Evolutionary conservation across 1,140 invertebrate species (phyloP), one percentile per base, ranked within the genome.

Genomic region (Paraescarpia echinospica): DNA sequence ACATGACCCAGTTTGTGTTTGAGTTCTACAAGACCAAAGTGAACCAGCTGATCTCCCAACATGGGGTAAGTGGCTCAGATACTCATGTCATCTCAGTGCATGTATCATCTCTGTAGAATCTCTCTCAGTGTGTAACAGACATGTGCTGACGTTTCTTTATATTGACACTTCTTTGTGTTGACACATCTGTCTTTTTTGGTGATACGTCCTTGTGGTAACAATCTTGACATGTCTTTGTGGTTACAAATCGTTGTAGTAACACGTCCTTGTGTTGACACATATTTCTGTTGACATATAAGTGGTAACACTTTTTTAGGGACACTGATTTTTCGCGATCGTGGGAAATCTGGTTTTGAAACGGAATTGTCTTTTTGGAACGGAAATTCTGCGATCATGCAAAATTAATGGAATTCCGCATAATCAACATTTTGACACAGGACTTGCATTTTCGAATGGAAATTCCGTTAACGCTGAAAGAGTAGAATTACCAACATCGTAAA

Each of bases 1-100:
- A 99, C 93, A 99, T 99, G 98, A 98, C 98, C 0, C 97, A 98
- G 95, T 98, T 98, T 96, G 98, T 99, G 0, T 99, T 98, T 96
- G 97, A 98, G 94, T 97, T 98, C 95, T 99, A 99, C 95, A 97
- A 98, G 94, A 96, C 97, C 89, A 97, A 97, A 96, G 97, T 98
- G 89, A 97, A 97, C 93, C 91, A 92, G 33, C 93, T 96, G 22
- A 95, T 95, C 94, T 93, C 92, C 92, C 93, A 94, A 34, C 93
- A 94, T 18, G 92, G 92, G 51, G 92, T 92, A 77, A 92, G 92
- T 88, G 5, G 33, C 88, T 33, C 8, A 59, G 18, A 34, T 1
- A 33, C 1, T 1, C 12, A 0, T 92, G 31, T 33, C 14, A 14
- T 88, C 0, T 88, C 35, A 34, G 33, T 9, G 18, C n/a, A 34